Evolutionary conservation across 2,888 invertebrate species (phyloP).

Genomic region (Aphrophora alni): DNA sequence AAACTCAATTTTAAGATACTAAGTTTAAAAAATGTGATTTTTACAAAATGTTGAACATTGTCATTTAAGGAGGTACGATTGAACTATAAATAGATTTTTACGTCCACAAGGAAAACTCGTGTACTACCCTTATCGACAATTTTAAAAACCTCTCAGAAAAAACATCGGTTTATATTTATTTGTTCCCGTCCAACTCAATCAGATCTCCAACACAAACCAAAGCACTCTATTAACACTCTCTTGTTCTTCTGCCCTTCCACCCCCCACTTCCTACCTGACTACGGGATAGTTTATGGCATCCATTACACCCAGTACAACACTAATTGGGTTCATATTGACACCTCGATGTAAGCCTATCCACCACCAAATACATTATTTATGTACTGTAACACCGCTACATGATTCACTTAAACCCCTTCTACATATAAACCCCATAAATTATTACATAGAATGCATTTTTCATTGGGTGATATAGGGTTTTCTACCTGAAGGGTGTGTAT

Average conservation of each 20-base stretch:
- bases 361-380: not conserved
- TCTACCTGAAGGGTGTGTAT: too few species aligned
- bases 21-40: too few species aligned
- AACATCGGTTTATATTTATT: too few species aligned
- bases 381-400: not conserved
- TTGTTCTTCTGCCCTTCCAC: not conserved
- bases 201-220: not conserved
- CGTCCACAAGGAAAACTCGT: too few species aligned
- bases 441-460: not conserved
- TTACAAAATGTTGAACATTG: too few species aligned
- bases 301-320: not conserved
- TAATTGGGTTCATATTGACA: slow-evolving; percentile 6
- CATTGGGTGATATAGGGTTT: not conserved
- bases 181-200: not conserved
- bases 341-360: not conserved
- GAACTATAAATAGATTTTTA: too few species aligned
- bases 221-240: too few species aligned
- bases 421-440: not conserved
- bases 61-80: too few species aligned
- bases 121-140: too few species aligned
- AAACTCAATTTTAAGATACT: too few species aligned
- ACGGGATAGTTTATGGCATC: not conserved
- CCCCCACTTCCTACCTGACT: not conserved
- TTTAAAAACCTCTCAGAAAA: too few species aligned
- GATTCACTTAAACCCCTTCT: slow-evolving; percentile 6